These are phyloP conservation scores for Cotesia chilonis DNA, from an alignment of 1,140 invertebrate species.

Conservation along the genomic window DNA sequence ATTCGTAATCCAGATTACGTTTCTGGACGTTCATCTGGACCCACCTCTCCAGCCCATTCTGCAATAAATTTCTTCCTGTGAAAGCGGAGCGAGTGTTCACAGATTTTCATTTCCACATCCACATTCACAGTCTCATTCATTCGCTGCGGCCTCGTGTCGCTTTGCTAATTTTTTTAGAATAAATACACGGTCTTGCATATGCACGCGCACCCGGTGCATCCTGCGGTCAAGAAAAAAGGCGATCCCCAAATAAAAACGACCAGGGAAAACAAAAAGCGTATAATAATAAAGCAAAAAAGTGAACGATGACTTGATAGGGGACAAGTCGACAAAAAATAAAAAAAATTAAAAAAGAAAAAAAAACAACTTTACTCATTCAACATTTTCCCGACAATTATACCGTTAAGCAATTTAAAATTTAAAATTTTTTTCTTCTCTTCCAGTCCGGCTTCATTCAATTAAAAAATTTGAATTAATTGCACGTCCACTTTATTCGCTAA, in stretches of 20 bases:
- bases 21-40: slow-evolving; percentile 34
- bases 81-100: slow-evolving; percentile 29
- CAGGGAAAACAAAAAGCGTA: slow-evolving; percentile 2
- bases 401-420: slow-evolving; percentile 9
- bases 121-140: neutral
- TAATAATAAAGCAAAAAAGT: slow-evolving; percentile 19
- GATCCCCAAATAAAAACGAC: neutral
- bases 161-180: slow-evolving; percentile 35
- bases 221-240: slow-evolving; percentile 21
- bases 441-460: too few species aligned
- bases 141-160: neutral
- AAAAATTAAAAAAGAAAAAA: neutral
- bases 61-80: slow-evolving; percentile 38
- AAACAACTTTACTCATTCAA: neutral
- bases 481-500: neutral
- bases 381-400: slow-evolving; percentile 20
- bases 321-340: slow-evolving; percentile 2
- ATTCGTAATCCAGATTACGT: slow-evolving; percentile 38
- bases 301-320: too few species aligned
- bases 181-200: slow-evolving; percentile 30
- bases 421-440: slow-evolving; percentile 10
- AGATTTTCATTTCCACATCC: slow-evolving; percentile 23
- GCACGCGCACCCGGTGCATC: slow-evolving; percentile 27
- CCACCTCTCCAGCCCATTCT: slow-evolving; percentile 33
- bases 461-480: neutral